A percentile compares a stretch with the other conserved stretches of the same genome.
phyloP scores from a whole-genome alignment of 23 tunicate species.

The Diplosoma virens region DNA sequence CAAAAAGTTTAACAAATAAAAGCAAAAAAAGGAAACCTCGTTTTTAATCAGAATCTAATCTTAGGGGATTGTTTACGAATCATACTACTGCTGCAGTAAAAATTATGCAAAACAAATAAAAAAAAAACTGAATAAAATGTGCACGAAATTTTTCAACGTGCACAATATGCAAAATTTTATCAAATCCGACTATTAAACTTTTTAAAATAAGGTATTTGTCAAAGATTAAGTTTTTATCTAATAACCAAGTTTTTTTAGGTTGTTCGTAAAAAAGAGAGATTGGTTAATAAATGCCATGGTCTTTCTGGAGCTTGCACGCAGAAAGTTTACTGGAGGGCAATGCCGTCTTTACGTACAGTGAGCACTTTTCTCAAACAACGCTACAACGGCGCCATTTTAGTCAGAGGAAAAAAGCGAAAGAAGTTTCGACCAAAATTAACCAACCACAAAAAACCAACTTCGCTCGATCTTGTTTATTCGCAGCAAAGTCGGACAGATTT shows the following conservation, averaged over 20 bases:
- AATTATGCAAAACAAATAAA: too few species aligned
- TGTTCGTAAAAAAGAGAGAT: conserved; percentile 32
- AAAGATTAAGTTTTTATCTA: too few species aligned
- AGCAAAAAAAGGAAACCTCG: too few species aligned
- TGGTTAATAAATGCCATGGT: conserved; percentile 90
- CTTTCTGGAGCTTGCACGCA: conserved; percentile 83
- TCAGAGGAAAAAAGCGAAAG: conserved; percentile 29
- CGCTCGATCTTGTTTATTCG: conserved; percentile 50
- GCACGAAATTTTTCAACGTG: too few species aligned
- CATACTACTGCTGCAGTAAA: too few species aligned
- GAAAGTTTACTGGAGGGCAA: conserved; percentile 83
- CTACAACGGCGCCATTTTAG: conserved; percentile 47
- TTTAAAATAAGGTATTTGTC: too few species aligned
- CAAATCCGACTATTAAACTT: too few species aligned
- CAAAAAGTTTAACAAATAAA: too few species aligned
- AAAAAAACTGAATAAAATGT: too few species aligned
- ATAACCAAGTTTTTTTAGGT: conserved; percentile 58
- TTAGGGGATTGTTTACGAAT: too few species aligned
- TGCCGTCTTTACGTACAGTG: conserved; percentile 71
- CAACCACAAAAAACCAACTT: conserved; percentile 22
- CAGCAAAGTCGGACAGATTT: conserved; percentile 35
- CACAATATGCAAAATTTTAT: too few species aligned
- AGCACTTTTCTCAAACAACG: conserved; percentile 41
- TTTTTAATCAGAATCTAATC: too few species aligned
- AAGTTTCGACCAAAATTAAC: conserved; percentile 12